Evolutionary conservation across 1,140 invertebrate species (phyloP).

Genomic region (Mercenaria mercenaria): DNA sequence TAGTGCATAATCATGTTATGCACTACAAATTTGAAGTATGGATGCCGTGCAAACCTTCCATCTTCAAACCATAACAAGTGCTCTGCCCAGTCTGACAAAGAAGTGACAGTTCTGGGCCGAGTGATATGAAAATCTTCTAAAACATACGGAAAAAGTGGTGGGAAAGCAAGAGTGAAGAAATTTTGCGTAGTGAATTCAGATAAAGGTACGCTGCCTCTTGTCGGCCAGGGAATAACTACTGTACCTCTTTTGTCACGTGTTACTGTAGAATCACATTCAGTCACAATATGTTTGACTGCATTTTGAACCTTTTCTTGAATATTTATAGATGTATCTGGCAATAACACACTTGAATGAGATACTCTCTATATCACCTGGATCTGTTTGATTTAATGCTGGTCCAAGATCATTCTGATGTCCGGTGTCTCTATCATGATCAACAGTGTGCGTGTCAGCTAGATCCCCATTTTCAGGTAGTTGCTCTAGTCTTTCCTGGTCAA

Average conservation of each 20-base stretch:
- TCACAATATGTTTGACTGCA: too few relatives aligned
- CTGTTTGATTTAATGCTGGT: neutral
- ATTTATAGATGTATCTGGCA: too few relatives aligned
- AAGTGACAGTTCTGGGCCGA: neutral
- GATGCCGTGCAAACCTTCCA: too few relatives aligned
- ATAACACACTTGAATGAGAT: too few relatives aligned
- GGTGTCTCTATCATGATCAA: neutral
- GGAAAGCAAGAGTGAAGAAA: conserved; percentile 45
- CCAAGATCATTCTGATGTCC: neutral
- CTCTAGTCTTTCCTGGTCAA: conserved; percentile 37
- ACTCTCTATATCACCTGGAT: neutral
- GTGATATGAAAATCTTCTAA: neutral
- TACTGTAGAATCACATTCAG: neutral
- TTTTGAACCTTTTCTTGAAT: too few relatives aligned
- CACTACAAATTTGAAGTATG: conserved; percentile 10
- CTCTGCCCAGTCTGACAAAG: neutral
- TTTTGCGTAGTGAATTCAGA: conserved; percentile 45
- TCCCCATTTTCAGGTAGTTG: conserved; percentile 50
- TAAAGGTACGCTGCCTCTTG: conserved; percentile 8
- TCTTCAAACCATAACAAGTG: neutral
- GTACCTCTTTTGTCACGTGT: neutral
- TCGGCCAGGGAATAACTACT: conserved; percentile 25
- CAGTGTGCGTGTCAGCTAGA: neutral
- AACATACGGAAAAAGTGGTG: conserved; percentile 20
- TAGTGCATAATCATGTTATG: conserved; percentile 67